Base-by-base conservation (phyloP, 2,888 invertebrate species). In the Shargacucullia verbasci region DNA sequence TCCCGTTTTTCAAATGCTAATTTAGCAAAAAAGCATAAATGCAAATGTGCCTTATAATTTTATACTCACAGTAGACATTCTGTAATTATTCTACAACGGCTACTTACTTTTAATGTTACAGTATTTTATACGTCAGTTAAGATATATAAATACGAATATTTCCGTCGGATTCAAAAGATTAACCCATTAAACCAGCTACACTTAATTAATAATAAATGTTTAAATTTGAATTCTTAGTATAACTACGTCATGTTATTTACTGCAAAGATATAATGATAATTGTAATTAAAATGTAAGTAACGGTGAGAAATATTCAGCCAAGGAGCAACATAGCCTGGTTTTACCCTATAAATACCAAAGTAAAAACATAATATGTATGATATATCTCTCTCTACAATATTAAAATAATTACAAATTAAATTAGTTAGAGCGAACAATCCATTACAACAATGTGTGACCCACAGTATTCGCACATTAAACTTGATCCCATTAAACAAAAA, bases 401-500 rank as follows among this genome's bases (percentile, higher is more conserved):
- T 13, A 50, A 58, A 39, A 59, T 45, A 63, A 58, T 71, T 40
- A 53, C 12, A 70, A 64, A 69, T 66, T 59, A 62, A 72, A 71
- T 66, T 49, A 55, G 35, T 59, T 57, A 38, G 56, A 60, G 34
- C 40, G 41, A 59, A 59, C 61, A 52, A 70, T 68, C 33, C 65
- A 59, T 66, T 64, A 62, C 44, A 41, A 9, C 43, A 63, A 37
- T 48, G 59, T 48, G 53, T 47, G 67, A 57, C 61, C 67, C 78
- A 72, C 68, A 78, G 81, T 80, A 73, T 73, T 62, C 66, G 71
- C 77, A 79, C 82, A 85, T 88, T 87, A 82, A 86, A 86, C 82
- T 87, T 87, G 63, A 68, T 71, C 59, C 81, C 86, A 86, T 90
- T 87, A 87, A 78, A 82, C 84, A 85, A 85, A 87, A 91, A 91